These are phyloP conservation scores for Chionis minor DNA, from an alignment of 2,113 vertebrate genomes.

Conservation along the genomic window DNA sequence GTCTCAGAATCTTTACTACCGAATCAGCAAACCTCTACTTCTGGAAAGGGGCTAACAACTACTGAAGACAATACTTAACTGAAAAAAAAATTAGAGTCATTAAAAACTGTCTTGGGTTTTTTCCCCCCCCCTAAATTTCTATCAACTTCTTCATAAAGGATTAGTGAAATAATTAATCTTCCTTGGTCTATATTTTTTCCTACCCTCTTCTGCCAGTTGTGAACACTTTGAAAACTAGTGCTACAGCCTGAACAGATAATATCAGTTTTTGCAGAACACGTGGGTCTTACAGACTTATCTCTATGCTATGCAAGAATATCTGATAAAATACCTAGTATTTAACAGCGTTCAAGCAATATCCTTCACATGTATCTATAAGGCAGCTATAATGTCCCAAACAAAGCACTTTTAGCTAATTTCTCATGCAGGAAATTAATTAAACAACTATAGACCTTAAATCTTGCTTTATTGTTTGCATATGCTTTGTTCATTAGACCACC, in stretches of 20 bases:
- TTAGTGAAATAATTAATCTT: background rate
- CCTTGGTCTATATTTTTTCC: background rate
- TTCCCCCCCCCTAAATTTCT: background rate
- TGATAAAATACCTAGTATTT: background rate
- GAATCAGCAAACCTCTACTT: background rate
- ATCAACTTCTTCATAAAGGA: background rate
- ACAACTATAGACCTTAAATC: background rate
- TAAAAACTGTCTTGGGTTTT: background rate
- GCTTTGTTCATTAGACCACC: background rate
- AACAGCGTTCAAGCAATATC: background rate
- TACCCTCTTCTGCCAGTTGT: background rate
- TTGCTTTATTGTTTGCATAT: background rate
- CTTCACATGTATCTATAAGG: background rate
- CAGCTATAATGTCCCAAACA: background rate
- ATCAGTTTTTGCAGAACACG: background rate
- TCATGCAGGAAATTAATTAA: background rate
- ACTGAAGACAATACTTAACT: background rate
- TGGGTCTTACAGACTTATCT: background rate
- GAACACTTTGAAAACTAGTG: background rate
- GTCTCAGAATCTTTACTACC: background rate
- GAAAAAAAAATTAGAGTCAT: background rate
- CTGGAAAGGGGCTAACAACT: background rate
- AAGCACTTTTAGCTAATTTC: background rate
- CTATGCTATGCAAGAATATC: background rate
- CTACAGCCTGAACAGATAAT: background rate